These are phyloP conservation scores for Tinamus major DNA, from an alignment of 2,797 vertebrate species.

Conservation along the genomic window DNA sequence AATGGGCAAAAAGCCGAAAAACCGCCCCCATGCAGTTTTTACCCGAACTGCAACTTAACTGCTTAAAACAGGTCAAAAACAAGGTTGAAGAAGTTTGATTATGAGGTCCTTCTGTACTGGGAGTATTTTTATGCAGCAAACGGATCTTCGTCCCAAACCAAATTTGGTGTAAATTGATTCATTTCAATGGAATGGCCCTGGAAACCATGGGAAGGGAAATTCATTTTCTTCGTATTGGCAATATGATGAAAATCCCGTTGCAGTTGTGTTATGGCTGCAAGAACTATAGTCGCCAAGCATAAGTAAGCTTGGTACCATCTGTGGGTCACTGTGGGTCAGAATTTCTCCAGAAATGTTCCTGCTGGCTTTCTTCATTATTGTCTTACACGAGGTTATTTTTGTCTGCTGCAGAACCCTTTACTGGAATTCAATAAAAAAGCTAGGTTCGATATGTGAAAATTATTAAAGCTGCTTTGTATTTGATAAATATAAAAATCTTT, in stretches of 20 bases:
- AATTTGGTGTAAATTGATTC: not conserved
- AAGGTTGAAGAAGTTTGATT: not conserved
- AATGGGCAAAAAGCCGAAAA: not conserved
- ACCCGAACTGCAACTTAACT: not conserved
- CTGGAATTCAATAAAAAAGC: not conserved
- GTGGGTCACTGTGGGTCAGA: not conserved
- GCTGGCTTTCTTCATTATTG: not conserved
- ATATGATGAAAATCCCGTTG: not conserved
- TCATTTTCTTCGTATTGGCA: not conserved
- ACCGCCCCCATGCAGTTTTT: not conserved
- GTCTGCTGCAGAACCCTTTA: not conserved
- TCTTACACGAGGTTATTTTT: not conserved
- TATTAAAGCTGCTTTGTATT: not conserved
- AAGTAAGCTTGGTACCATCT: not conserved
- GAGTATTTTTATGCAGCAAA: not conserved
- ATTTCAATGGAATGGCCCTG: not conserved
- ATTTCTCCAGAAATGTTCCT: not conserved
- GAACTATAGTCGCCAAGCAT: not conserved
- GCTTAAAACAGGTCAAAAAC: not conserved
- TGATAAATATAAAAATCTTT: not conserved
- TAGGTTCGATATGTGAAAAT: not conserved
- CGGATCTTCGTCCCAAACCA: not conserved
- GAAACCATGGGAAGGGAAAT: not conserved
- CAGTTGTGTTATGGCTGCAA: not conserved
- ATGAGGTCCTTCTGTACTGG: rapidly evolving